phyloP scores from a whole-genome alignment of 2,888 invertebrate genomes.

The Ormia ochracea region DNA sequence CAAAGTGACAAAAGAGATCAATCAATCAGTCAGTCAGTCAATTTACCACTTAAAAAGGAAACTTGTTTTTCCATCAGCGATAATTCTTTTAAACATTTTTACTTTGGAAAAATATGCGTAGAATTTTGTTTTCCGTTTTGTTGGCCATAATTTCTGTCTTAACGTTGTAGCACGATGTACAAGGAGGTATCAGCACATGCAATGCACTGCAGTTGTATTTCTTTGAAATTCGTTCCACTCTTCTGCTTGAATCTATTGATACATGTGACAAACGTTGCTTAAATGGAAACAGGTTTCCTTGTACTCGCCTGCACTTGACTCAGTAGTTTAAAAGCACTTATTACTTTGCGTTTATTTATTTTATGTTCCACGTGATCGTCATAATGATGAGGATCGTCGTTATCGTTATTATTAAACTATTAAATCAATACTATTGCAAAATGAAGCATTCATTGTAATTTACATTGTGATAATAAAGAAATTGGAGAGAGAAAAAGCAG shows the following conservation, averaged over 20 bases:
- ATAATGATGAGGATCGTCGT: conserved; percentile 29
- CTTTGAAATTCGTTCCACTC: conserved; percentile 55
- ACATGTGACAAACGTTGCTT: conserved; percentile 57
- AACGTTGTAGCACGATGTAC: neutral
- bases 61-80: conserved; percentile 37
- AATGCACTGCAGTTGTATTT: conserved; percentile 13
- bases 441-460: conserved; percentile 20
- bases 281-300: conserved; percentile 55
- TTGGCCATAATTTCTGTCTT: conserved; percentile 34
- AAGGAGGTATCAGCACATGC: neutral
- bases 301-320: neutral
- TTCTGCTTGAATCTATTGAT: conserved; percentile 49
- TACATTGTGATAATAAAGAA: conserved; percentile 43
- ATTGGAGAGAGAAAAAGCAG: conserved; percentile 34
- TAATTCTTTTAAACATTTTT: conserved; percentile 8
- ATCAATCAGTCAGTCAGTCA: conserved; percentile 61
- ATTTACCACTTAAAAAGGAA: conserved; percentile 60
- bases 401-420: conserved; percentile 30
- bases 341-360: conserved; percentile 14
- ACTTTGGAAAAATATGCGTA: conserved; percentile 53
- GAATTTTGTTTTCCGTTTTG: conserved; percentile 55
- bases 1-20: conserved; percentile 60
- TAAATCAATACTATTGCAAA: conserved; percentile 49
- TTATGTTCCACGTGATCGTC: conserved; percentile 38
- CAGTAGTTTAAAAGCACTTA: neutral